phyloP scores from a whole-genome alignment of 2,113 vertebrate genomes.

The Symphodus melops region DNA sequence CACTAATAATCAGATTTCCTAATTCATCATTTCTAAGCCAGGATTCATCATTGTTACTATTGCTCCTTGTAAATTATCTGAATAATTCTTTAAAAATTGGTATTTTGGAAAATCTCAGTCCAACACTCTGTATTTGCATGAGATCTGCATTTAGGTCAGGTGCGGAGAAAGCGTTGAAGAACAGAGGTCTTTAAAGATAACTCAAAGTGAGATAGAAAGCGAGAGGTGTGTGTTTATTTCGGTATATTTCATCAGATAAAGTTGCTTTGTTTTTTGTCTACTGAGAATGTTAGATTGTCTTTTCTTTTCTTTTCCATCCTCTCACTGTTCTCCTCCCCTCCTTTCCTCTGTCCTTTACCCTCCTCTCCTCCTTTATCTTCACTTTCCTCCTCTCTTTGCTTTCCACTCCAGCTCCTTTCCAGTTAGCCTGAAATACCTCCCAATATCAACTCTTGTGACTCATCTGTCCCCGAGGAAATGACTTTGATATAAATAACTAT shows the following conservation, averaged over 20 bases:
- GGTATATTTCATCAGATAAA: conserved; percentile 60
- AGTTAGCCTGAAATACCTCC: conserved; percentile 63
- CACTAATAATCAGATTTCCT: neutral
- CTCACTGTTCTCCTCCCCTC: conserved; percentile 8
- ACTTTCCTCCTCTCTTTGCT: neutral
- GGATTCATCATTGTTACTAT: neutral
- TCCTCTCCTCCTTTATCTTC: neutral
- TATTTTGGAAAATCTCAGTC: conserved; percentile 25
- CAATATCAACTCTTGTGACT: conserved; percentile 65
- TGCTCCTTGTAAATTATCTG: neutral
- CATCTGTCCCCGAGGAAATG: conserved; percentile 75
- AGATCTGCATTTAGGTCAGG: conserved; percentile 49
- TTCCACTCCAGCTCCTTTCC: conserved; percentile 16
- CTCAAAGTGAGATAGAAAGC: conserved; percentile 27
- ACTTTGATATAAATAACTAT: conserved; percentile 75
- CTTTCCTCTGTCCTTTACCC: neutral
- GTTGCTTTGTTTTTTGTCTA: conserved; percentile 34
- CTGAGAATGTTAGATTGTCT: conserved; percentile 46
- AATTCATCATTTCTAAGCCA: neutral
- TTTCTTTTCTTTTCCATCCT: conserved; percentile 32
- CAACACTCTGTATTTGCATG: neutral
- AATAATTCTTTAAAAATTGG: neutral
- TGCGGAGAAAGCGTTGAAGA: conserved; percentile 22
- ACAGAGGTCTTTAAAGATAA: conserved; percentile 47
- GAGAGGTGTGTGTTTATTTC: conserved; percentile 57